Base-by-base conservation (phyloP, 2,888 invertebrate species). In the Sycophila texana region DNA sequence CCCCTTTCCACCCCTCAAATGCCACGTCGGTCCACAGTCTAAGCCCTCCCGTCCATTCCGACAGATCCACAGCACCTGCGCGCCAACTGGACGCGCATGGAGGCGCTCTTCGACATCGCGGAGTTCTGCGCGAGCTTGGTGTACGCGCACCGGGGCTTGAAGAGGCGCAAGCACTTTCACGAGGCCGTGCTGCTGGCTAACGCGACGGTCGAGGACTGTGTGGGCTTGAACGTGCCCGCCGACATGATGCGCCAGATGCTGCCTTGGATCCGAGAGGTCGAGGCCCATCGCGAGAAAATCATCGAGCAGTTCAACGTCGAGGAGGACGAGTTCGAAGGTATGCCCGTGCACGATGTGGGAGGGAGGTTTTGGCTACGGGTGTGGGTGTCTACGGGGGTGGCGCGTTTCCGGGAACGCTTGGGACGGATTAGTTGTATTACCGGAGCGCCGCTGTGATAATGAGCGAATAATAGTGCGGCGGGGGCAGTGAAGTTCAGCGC, bases 131-230 rank as follows among this genome's bases (percentile, higher is more conserved):
- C 78, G 71, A 87, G 89, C 66, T 82, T 89, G 74, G 82, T 87
- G 47, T 84, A 87, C 71, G 88, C 89, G 7, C 82, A 89, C 66
- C 85, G 83, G 26, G 89, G 88, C 55, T 81, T 66, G 60, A 78
- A 82, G 5, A 84, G 79, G 20, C 82, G 75, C 47, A 82, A 75
- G 51, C 85, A 84, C 18, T 88, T 87, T 65, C 84, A 84, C 67
- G 83, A 84, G 66, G 85, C 84, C 1, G 84, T 89, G 16, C 84
- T 83, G 49, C 85, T 86, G 65, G 87, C 84, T 1, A 86, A 84
- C 74, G 87, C 88, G 82, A 87, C 88, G 1, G 82, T 89, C 70
- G 87, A 89, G 81, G 85, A 88, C 81, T 89, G 89, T 82, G 84
- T 87, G 60, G 90, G 90, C 7, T 82, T 74, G 16, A 88, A 89